phyloP scores from a whole-genome alignment of 2,113 vertebrate genomes.

The Microtus pennsylvanicus region DNA sequence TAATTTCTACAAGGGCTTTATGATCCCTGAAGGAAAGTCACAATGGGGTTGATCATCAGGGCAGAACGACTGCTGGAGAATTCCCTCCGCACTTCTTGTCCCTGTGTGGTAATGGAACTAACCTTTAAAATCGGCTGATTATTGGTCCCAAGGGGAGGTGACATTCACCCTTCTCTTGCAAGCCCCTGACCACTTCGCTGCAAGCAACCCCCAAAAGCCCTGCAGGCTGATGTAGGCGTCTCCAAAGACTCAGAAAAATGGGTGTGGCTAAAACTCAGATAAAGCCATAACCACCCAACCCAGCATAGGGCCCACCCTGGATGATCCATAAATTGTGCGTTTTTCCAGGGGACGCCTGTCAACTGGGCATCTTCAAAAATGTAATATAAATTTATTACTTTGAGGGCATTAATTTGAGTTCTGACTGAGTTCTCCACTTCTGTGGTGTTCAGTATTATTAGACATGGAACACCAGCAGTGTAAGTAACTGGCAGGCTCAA shows the following conservation, averaged over 20 bases:
- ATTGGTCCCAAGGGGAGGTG: not conserved
- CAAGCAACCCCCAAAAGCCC: not conserved
- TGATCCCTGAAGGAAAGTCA: constrained; percentile 33
- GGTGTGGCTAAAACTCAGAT: no score
- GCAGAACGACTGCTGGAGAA: constrained; percentile 19
- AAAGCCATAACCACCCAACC: not conserved
- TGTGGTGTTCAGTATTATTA: not conserved
- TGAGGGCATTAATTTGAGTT: not conserved
- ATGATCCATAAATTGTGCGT: not conserved
- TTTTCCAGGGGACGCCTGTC: no score
- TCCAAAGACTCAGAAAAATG: not conserved
- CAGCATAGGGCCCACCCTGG: not conserved
- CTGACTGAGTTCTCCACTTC: no score
- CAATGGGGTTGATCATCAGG: constrained; percentile 30
- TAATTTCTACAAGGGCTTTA: constrained; percentile 44
- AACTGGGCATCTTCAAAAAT: not conserved
- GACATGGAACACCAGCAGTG: not conserved
- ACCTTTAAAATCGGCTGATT: not conserved
- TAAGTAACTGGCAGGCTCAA: not conserved
- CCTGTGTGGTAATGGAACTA: not conserved
- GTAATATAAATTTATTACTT: not conserved
- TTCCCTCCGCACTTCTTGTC: not conserved
- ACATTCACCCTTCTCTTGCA: not conserved
- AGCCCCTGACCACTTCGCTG: not conserved
- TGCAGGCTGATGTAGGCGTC: not conserved